Base-by-base conservation (phyloP, 2,113 vertebrate genomes). In the Sinocyclocheilus maitianheensis region DNA sequence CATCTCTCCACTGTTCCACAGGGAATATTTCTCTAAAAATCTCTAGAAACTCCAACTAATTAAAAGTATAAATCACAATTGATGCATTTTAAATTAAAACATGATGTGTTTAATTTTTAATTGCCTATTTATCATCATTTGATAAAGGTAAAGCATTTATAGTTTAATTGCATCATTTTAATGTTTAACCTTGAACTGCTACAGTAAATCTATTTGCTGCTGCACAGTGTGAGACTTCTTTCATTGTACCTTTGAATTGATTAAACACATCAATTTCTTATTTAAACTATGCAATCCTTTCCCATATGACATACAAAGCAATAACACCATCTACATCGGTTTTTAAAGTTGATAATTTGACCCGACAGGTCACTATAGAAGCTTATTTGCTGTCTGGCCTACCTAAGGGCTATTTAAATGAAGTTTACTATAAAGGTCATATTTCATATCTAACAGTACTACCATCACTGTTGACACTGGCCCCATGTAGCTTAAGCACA, bases 11-110 rank as follows among this genome's bases (percentile, higher is more conserved):
- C 67, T 71, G 34, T 3, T 71, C 16, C 18, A 40, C 18, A 71
- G 34, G 67, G 18, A 71, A 40, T 37, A 5, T 16, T 18, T 20
- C 34, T 40, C 3, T 51, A 51, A 71, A 71, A 71, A 20, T 1
- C 12, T 65, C 24, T 14, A 3, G 24, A 26, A 65, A 26, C 9
- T 18, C 7, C 7, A 71, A 20, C 18, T 40, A 40, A 40, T 40
- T 40, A 71, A 20, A 71, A 20, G 16, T 20, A 71, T 16, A 55
- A 65, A 40, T 22, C 48, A 53, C 22, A 7, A 69, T 10, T 40
- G 16, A 26, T 51, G 16, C 26, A 14, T 62, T 53, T 69, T 79
- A n/a, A 69, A 85, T 37, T 55, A 53, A 84, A 87, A 84, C 20
- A 22, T 77, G 43, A 18, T 12, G 37, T n/a, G 20, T 72, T 74